These are phyloP conservation scores for Dendroctonus ponderosae DNA, from an alignment of 1,140 invertebrate species.

Conservation along the genomic window DNA sequence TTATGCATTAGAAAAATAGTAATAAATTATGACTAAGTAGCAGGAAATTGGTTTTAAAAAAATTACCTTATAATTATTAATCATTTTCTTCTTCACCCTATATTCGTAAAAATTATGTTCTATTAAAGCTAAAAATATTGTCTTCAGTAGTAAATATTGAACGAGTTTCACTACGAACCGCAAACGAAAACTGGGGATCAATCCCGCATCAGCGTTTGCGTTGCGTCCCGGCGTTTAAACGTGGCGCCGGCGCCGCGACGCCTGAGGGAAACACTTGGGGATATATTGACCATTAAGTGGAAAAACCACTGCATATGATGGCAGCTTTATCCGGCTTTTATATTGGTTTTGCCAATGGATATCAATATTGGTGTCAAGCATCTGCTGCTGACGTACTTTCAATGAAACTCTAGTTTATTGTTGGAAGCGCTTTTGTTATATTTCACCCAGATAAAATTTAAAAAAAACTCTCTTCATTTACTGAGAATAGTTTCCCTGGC, in stretches of 20 bases:
- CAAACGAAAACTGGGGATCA: conserved; percentile 33
- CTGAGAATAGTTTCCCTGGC: not conserved
- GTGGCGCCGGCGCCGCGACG: conserved; percentile 8
- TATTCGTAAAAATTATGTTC: conserved; percentile 26
- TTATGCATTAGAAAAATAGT: conserved; percentile 1
- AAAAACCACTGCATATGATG: conserved; percentile 23
- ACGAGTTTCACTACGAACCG: conserved; percentile 18
- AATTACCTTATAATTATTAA: conserved; percentile 33
- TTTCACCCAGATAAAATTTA: too few relatives aligned
- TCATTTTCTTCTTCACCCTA: conserved; percentile 30
- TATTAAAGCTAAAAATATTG: conserved; percentile 33
- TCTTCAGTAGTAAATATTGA: conserved; percentile 23
- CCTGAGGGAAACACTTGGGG: conserved; percentile 12
- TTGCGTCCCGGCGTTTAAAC: conserved; percentile 9
- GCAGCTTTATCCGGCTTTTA: conserved; percentile 1
- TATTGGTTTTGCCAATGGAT: conserved; percentile 1
- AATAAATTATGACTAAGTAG: not conserved
- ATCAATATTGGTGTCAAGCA: conserved; percentile 5
- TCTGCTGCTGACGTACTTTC: not conserved
- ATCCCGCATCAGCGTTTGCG: conserved; percentile 21
- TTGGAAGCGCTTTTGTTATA: not conserved
- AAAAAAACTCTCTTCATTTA: too few relatives aligned
- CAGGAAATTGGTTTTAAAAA: not conserved
- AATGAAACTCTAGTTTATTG: not conserved
- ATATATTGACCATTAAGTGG: conserved; percentile 30